Evolutionary conservation across 2,113 vertebrate genomes (phyloP), one percentile per base, ranked within the genome.

Genomic region (Stegastes partitus): DNA sequence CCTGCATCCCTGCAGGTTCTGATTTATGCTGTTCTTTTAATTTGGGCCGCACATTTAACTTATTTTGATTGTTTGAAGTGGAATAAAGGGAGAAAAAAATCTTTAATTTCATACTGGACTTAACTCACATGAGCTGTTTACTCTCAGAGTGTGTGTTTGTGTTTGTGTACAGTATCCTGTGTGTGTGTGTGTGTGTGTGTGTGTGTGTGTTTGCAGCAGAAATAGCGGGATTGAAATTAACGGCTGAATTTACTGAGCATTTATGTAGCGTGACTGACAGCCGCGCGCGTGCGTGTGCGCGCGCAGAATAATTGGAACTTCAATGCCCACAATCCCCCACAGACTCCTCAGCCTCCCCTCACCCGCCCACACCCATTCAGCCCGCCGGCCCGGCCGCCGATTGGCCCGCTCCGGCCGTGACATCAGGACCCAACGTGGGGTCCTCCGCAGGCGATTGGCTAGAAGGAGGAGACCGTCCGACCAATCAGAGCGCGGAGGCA

Each of bases 281-380:
- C 65, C 57, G 85, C 68, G 84, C 25, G 64, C 23, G 23, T 28
- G 83, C 49, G 75, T 21, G 65, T 62, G 79, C 68, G 85, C 62
- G 87, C 63, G 79, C 79, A 87, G 81, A 94, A 95, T 94, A 92
- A 94, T 93, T 93, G 93, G 93, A 93, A 95, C 94, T 94, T 93
- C 94, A 95, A 93, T 95, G 91, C 94, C 94, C 94, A 94, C 92
- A 94, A 94, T 95, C 93, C 94, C 94, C 94, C 89, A 87, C 83
- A 89, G 91, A 93, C 91, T 77, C 77, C 81, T 76, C 88, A 50
- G 54, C 85, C 76, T 19, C 59, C 11, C 25, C 11, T 5, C 51
- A 44, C 0, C 56, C 71, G 74, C 75, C 82, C 76, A 68, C 90
- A 81, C 78, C 89, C 87, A 87, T 90, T 93, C 85, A 89, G 49